Percentiles rank a stretch among this genome's conserved stretches.
phyloP scores from a whole-genome alignment of 2,888 invertebrate genomes.

The Megamerina dolium region DNA sequence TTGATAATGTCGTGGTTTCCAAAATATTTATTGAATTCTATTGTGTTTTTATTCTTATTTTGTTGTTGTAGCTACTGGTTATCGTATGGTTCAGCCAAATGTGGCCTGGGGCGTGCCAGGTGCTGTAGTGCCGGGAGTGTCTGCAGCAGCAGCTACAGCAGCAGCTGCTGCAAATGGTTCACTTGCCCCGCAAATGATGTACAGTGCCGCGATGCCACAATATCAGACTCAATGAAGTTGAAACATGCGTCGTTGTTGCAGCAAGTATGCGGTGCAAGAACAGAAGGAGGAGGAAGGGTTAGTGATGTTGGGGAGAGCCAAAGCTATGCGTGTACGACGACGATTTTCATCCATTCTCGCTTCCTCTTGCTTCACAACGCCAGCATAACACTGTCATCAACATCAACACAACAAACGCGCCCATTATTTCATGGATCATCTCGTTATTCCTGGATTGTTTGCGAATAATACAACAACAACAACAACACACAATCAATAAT shows the following conservation, averaged over 20 bases:
- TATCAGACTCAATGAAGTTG: slow-evolving; percentile 76
- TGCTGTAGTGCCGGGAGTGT: slow-evolving; percentile 53
- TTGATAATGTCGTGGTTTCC: neutral
- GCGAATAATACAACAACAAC: slow-evolving; percentile 29
- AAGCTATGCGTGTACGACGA: slow-evolving; percentile 4
- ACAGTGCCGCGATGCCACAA: slow-evolving; percentile 68
- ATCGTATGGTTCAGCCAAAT: slow-evolving; percentile 61
- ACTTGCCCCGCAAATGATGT: slow-evolving; percentile 61
- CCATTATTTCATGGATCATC: slow-evolving; percentile 19
- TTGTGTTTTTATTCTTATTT: neutral
- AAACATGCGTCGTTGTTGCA: slow-evolving; percentile 35
- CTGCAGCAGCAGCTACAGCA: slow-evolving; percentile 50
- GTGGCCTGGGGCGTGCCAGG: slow-evolving; percentile 52
- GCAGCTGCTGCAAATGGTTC: slow-evolving; percentile 53
- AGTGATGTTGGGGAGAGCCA: neutral
- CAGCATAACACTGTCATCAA: slow-evolving; percentile 18
- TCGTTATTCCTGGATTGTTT: slow-evolving; percentile 36
- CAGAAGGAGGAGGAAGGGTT: slow-evolving; percentile 2
- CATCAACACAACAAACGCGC: slow-evolving; percentile 24
- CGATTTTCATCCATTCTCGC: slow-evolving; percentile 24
- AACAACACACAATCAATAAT: neutral
- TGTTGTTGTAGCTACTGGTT: slow-evolving; percentile 41
- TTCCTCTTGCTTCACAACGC: no score
- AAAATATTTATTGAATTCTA: neutral
- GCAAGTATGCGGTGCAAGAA: slow-evolving; percentile 18